A percentile compares a stretch with the other conserved stretches of the same genome.
phyloP scores from a whole-genome alignment of 2,888 invertebrate genomes.

The Chrysomela aeneicollis region DNA sequence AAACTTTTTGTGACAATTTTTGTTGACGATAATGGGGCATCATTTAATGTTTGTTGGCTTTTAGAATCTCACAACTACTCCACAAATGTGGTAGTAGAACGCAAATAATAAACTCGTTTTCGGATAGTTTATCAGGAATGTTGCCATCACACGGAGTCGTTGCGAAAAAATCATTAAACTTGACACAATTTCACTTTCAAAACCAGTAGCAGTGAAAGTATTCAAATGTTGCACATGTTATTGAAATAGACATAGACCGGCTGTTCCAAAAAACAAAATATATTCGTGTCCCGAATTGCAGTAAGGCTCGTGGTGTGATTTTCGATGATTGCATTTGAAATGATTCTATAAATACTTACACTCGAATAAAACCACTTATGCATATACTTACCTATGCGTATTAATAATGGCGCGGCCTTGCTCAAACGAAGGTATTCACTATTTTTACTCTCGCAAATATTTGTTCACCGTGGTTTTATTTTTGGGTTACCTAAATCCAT shows the following conservation, averaged over 20 bases:
- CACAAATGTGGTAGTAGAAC: no score
- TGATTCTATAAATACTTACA: constrained; percentile 11
- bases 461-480: constrained; percentile 13
- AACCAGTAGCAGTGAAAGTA: constrained; percentile 7
- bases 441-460: constrained; percentile 17
- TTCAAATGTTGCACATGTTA: background rate
- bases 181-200: constrained; percentile 19
- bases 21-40: no score
- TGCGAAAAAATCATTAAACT: constrained; percentile 18
- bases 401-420: constrained; percentile 4
- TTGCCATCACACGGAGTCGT: background rate
- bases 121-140: constrained; percentile 14
- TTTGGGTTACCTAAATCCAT: background rate
- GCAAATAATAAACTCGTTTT: background rate
- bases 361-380: no score
- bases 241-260: constrained; percentile 6
- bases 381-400: constrained; percentile 3
- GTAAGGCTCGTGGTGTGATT: no score
- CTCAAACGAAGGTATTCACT: background rate
- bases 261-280: background rate
- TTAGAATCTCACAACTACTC: no score
- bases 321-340: background rate
- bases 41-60: no score
- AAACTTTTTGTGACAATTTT: no score
- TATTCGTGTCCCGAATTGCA: constrained; percentile 12